A percentile compares a stretch with the other conserved stretches of the same genome.
Conservation (phyloP, 2,888 invertebrate genomes). For the Drosophila engyochracea region DNA sequence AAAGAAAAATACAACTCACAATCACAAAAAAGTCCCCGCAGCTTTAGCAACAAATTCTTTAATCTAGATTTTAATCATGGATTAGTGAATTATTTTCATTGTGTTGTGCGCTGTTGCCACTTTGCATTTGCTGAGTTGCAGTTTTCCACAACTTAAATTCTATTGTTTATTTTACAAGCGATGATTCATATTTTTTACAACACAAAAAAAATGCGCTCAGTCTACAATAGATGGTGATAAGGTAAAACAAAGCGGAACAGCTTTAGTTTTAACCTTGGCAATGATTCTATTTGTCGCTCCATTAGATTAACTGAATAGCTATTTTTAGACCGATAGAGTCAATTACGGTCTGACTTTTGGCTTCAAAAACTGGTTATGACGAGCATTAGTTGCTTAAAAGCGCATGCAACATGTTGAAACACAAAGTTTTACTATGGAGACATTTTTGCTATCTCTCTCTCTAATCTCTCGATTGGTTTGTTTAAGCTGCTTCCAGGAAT, state of each 20-base stretch:
- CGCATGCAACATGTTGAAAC: constrained; percentile 23
- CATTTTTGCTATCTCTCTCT: constrained; percentile 26
- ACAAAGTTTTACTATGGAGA: neutral
- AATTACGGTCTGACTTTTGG: constrained; percentile 24
- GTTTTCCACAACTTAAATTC: neutral
- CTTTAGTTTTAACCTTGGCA: neutral
- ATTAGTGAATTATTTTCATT: neutral
- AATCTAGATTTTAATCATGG: neutral
- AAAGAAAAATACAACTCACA: neutral
- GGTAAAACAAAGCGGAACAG: constrained; percentile 11
- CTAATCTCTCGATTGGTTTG: constrained; percentile 48
- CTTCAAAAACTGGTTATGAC: constrained; percentile 42
- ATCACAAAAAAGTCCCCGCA: neutral
- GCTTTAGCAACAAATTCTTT: neutral
- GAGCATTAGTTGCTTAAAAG: constrained; percentile 12
- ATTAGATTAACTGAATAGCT: constrained; percentile 22
- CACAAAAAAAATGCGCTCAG: neutral
- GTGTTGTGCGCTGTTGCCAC: constrained; percentile 3
- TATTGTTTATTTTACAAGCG: neutral
- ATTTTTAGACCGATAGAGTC: constrained; percentile 44
- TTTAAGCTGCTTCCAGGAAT: constrained; percentile 60
- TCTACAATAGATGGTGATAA: constrained; percentile 5
- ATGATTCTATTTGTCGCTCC: neutral
- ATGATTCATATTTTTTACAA: constrained; percentile 16
- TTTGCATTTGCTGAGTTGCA: constrained; percentile 16